Conservation (phyloP, 2,113 vertebrate genomes). For the Cyprinodon brontotheroides region DNA sequence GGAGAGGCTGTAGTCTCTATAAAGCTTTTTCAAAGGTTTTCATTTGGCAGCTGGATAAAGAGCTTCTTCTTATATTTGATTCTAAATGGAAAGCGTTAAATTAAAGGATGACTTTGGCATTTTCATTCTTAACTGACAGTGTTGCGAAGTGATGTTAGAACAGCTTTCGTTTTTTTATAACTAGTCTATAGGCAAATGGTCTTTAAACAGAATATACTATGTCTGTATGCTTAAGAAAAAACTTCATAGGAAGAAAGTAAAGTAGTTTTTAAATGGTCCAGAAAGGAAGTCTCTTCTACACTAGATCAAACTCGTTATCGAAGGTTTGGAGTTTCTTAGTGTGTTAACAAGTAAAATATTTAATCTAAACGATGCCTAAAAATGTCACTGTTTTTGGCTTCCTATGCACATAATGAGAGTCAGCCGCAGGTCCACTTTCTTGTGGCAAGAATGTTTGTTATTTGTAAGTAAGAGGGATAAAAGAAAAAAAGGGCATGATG, state of each 20-base stretch:
- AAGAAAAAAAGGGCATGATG: too few relatives aligned
- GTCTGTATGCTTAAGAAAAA: background rate
- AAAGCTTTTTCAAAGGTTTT: background rate
- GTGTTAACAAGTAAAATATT: too few relatives aligned
- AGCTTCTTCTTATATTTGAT: background rate
- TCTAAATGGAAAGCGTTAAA: background rate
- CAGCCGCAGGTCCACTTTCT: too few relatives aligned
- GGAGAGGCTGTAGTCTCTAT: background rate
- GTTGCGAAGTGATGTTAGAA: background rate
- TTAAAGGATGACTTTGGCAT: background rate
- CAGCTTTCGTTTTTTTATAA: background rate
- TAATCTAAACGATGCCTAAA: too few relatives aligned
- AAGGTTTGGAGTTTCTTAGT: background rate
- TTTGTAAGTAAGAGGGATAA: too few relatives aligned
- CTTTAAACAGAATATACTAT: background rate
- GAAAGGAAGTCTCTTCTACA: background rate
- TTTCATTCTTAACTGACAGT: background rate
- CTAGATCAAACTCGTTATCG: background rate
- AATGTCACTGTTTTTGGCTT: too few relatives aligned
- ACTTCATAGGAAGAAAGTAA: background rate
- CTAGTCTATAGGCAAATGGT: background rate
- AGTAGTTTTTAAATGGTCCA: background rate
- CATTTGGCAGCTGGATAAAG: background rate
- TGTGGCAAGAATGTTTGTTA: too few relatives aligned
- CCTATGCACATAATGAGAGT: too few relatives aligned